These are phyloP conservation scores for Natator depressus DNA, from an alignment of 2,113 vertebrate species.

Conservation along the genomic window DNA sequence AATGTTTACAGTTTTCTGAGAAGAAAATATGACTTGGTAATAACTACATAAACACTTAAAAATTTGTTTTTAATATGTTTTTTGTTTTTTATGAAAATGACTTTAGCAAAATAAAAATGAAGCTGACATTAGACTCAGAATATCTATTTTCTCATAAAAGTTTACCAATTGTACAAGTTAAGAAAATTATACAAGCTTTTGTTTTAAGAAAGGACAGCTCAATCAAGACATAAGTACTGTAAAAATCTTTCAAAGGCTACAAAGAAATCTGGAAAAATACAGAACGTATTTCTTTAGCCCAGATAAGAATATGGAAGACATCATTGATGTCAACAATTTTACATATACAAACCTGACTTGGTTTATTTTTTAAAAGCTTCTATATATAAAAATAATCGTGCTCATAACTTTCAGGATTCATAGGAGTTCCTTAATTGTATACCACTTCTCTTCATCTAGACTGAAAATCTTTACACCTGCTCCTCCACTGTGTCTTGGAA, in stretches of 20 bases:
- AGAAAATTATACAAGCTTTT: conserved; percentile 97
- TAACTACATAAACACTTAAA: conserved; percentile 65
- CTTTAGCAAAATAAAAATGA: conserved; percentile 83
- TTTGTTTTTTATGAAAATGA: conserved; percentile 70
- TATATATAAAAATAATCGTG: conserved; percentile 86
- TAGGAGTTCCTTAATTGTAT: conserved; percentile 76
- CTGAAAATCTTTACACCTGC: neutral
- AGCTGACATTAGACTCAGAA: conserved; percentile 79
- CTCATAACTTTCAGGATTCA: conserved; percentile 84
- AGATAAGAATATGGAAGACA: conserved; percentile 93
- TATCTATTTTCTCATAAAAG: conserved; percentile 87
- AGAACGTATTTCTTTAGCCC: conserved; percentile 89
- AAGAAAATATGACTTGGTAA: conserved; percentile 55
- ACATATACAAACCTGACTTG: conserved; percentile 92
- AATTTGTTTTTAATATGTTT: conserved; percentile 51
- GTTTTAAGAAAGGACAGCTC: conserved; percentile 87
- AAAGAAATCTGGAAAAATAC: conserved; percentile 94
- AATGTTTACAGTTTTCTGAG: conserved; percentile 3
- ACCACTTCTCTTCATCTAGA: conserved; percentile 12
- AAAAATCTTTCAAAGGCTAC: conserved; percentile 91
- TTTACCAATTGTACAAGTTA: conserved; percentile 92
- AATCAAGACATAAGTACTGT: conserved; percentile 87
- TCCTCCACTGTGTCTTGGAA: neutral
- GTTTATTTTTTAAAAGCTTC: conserved; percentile 88
- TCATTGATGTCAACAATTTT: conserved; percentile 98